Evolutionary conservation across 2,113 vertebrate species (phyloP).

Genomic region (Sylvia atricapilla): DNA sequence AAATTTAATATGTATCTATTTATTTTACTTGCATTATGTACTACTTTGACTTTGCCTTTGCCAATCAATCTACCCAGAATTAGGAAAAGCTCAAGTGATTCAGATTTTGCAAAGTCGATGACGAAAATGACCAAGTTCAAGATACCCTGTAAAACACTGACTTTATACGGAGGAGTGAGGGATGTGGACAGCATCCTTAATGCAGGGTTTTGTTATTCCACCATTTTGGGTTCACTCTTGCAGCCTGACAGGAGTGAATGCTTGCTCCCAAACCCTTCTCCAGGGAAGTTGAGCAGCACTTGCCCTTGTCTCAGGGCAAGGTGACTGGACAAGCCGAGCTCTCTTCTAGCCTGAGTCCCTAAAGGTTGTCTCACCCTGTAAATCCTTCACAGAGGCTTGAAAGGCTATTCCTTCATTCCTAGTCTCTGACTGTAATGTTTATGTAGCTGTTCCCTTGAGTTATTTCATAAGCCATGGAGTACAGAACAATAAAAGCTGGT

Average conservation of each 20-base stretch:
- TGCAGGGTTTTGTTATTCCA: background rate
- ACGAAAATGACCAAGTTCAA: background rate
- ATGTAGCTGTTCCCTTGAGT: background rate
- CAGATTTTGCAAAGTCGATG: background rate
- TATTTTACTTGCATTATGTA: background rate
- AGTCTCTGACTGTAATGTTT: background rate
- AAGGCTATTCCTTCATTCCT: background rate
- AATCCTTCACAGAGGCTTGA: background rate
- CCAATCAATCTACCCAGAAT: background rate
- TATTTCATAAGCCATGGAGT: background rate
- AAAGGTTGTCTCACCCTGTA: background rate
- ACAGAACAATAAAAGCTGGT: background rate
- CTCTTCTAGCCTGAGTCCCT: background rate
- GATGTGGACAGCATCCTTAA: background rate
- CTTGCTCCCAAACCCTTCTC: background rate
- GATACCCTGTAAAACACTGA: background rate
- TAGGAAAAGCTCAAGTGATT: background rate
- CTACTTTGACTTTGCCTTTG: background rate
- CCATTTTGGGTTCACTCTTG: background rate
- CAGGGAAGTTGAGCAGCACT: background rate
- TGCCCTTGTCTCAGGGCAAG: fast-evolving
- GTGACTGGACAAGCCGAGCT: background rate
- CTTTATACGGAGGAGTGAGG: background rate
- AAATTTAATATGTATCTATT: background rate
- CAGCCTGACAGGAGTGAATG: background rate